Evolutionary conservation across 2,888 invertebrate genomes (phyloP).

Genomic region (Macrosoma leucophasiata): DNA sequence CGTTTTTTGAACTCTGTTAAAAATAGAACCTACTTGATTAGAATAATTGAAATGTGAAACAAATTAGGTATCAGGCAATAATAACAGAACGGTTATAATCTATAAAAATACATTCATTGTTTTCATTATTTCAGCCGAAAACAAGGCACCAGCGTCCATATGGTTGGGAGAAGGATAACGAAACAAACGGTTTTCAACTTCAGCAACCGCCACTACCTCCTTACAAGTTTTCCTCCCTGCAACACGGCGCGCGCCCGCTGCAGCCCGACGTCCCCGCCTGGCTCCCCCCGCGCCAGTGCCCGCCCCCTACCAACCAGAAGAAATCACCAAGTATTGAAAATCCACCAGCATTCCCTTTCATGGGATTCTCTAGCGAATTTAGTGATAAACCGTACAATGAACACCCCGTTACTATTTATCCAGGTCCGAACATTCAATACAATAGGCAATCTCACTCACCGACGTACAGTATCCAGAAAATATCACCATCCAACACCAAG

Average conservation of each 20-base stretch:
- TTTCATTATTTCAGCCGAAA: constrained; percentile 77
- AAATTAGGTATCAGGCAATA: too few species aligned
- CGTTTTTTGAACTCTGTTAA: too few species aligned
- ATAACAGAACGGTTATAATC: too few species aligned
- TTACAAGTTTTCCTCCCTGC: constrained; percentile 80
- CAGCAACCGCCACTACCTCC: constrained; percentile 78
- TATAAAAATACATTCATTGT: too few species aligned
- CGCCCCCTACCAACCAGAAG: constrained; percentile 37
- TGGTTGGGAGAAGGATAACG: constrained; percentile 80
- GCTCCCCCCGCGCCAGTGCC: constrained; percentile 57
- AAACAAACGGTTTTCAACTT: constrained; percentile 51
- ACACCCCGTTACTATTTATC: constrained; percentile 81
- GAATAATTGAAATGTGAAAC: too few species aligned
- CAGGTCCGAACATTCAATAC: constrained; percentile 69
- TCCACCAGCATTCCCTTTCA: constrained; percentile 64
- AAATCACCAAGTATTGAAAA: constrained; percentile 64
- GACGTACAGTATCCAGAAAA: constrained; percentile 52
- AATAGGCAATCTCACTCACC: constrained; percentile 58
- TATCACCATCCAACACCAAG: constrained; percentile 61
- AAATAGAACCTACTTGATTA: too few species aligned
- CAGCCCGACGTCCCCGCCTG: constrained; percentile 49
- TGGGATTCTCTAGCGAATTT: constrained; percentile 70
- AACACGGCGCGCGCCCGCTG: constrained; percentile 74
- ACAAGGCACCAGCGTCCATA: constrained; percentile 84
- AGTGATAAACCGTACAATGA: constrained; percentile 75